Base-by-base conservation (phyloP, 2,888 invertebrate species). In the Urechis unicinctus region DNA sequence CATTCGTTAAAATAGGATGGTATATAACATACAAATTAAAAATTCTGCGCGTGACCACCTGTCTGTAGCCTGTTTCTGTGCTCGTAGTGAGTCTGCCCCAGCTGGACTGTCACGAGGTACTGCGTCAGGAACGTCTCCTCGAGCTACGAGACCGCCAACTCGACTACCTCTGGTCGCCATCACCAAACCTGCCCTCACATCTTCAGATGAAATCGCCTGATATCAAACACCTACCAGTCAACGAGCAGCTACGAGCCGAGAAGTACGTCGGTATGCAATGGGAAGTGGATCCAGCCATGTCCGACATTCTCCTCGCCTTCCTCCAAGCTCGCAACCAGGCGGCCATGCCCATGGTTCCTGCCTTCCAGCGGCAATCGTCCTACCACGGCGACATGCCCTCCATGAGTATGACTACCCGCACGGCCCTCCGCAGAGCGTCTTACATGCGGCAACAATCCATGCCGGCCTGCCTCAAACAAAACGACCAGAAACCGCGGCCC, bases 61-160 rank as follows among this genome's bases (percentile, higher is more conserved):
- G 36, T 36, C 13, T 36, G 36, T 6, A 13, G 6, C 36, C 26
- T 26, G 36, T 28, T 24, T 26, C 31, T 9, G 22, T 44, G 52
- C 21, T 31, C 45, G 22, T 52, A 61, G 61, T 60, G 31, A 58
- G 57, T 30, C 54, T 64, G n/a, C 64, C 62, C 1, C 56, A 59
- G 41, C 52, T 56, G 5, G 64, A 63, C 41, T 51, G 55, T 28
- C 60, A 59, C 51, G 64, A 64, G 52, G 58, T 63, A 26, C 31
- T 61, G 17, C 54, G 61, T 22, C 62, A 63, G 47, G 64, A 64
- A 50, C 55, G 64, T 13, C 46, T 59, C 21, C 44, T 64, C 47
- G 64, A 64, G 44, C 31, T 64, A 21, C 54, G 60, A 5, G 62
- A 61, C 31, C 45, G 57, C 21, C 64, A 63, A 43, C 46, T 47